A percentile compares a stretch with the other conserved stretches of the same genome.
phyloP scores from a whole-genome alignment of 2,888 invertebrate species.

The Perizoma affinitatum region DNA sequence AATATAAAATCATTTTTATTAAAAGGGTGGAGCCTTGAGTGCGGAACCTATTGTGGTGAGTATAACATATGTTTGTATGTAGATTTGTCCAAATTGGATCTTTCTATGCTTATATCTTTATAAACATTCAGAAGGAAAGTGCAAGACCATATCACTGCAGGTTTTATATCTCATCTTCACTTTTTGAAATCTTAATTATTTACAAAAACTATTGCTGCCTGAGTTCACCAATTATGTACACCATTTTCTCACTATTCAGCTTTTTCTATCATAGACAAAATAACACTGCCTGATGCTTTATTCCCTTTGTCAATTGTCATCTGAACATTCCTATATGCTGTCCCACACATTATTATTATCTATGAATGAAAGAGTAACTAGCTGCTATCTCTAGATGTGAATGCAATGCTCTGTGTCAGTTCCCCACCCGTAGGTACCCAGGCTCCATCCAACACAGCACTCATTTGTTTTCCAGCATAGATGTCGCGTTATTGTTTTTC shows the following conservation, averaged over 20 bases:
- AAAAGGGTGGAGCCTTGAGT: slow-evolving; percentile 92
- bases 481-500: neutral
- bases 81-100: slow-evolving; percentile 21
- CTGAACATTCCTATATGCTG: slow-evolving; percentile 6
- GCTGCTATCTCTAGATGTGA: slow-evolving; percentile 83
- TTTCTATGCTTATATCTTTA: slow-evolving; percentile 9
- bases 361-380: slow-evolving; percentile 36
- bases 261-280: no score
- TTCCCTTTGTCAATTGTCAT: slow-evolving; percentile 5
- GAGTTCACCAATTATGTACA: neutral
- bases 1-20: slow-evolving; percentile 55
- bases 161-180: neutral
- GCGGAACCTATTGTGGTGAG: slow-evolving; percentile 99
- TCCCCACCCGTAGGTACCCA: slow-evolving; percentile 16
- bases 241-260: no score
- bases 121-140: slow-evolving; percentile 10
- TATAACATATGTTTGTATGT: slow-evolving; percentile 58
- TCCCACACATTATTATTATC: neutral
- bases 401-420: slow-evolving; percentile 61
- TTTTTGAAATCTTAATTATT: neutral
- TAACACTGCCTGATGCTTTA: slow-evolving; percentile 12
- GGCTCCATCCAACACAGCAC: neutral
- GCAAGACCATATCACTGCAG: slow-evolving; percentile 1
- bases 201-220: neutral
- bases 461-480: neutral